Evolutionary conservation across 2,888 invertebrate species (phyloP), one percentile per base, ranked within the genome.

Genomic region (Scotopteryx bipunctaria): DNA sequence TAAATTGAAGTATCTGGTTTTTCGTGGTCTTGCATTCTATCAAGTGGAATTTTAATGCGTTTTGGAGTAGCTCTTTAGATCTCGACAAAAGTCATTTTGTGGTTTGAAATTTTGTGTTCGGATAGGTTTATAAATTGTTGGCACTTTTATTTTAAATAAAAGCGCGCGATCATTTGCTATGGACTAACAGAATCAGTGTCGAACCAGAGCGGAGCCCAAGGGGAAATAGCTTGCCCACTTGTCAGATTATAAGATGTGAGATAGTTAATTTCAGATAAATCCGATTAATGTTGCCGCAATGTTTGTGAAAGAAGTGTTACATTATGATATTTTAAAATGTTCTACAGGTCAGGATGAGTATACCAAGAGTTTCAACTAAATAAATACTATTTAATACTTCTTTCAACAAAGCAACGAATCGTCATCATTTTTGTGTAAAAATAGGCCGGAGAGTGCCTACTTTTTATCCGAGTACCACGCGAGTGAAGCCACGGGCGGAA

Each of bases 191-290:
- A 55, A 66, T 65, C 67, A 63, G 69, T 72, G 63, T 65, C 64
- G 59, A 66, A 57, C 56, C 55, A 62, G 59, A 66, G 49, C 45
- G 44, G 32, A 40, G 61, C 60, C 78, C 44, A 75, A 46, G 35
- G 81, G 81, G 79, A 78, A 81, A 81, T 79, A 78, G 69, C 68
- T 66, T 55, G 59, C 52, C 62, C 62, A 70, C 66, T 71, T 63
- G 69, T 66, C 66, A 65, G 66, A 67, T 69, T 66, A 62, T 62
- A 48, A 61, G 61, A 57, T 59, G 60, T 55, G 57, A 52, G 55
- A 61, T 66, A 64, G 60, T 63, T 60, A 65, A 67, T 67, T 66
- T 59, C 55, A 51, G 59, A 59, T 60, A 62, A 48, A 45, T 45
- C 52, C 47, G 55, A 58, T 57, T 59, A 56, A 56, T 52, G 42